These are phyloP conservation scores for Falcaria lacertinaria DNA, from an alignment of 2,888 invertebrate species.

Conservation along the genomic window DNA sequence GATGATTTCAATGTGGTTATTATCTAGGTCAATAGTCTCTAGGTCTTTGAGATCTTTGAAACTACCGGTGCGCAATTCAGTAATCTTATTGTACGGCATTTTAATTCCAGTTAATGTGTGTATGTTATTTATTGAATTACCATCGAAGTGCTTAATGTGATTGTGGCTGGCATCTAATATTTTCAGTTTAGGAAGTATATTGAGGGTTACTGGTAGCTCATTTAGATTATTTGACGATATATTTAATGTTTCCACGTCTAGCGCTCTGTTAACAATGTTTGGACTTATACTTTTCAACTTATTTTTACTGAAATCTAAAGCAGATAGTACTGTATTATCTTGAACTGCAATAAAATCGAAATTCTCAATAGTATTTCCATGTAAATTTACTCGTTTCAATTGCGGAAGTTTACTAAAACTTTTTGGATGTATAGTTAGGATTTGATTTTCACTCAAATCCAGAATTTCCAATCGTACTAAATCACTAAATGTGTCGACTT, in stretches of 20 bases:
- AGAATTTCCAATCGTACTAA: slow-evolving; percentile 84
- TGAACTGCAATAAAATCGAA: slow-evolving; percentile 84
- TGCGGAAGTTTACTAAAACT: slow-evolving; percentile 82
- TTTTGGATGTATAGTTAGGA: slow-evolving; percentile 82
- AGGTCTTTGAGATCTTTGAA: slow-evolving; percentile 86
- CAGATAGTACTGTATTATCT: slow-evolving; percentile 81
- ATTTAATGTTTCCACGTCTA: slow-evolving; percentile 86
- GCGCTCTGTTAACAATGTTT: slow-evolving; percentile 80
- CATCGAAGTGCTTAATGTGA: slow-evolving; percentile 84
- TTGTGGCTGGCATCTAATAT: slow-evolving; percentile 89
- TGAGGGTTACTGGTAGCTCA: slow-evolving; percentile 85
- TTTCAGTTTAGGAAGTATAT: slow-evolving; percentile 83
- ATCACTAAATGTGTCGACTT: slow-evolving; percentile 85
- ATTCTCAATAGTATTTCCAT: slow-evolving; percentile 86
- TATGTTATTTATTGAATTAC: slow-evolving; percentile 84
- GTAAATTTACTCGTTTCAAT: slow-evolving; percentile 85
- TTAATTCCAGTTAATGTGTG: slow-evolving; percentile 85
- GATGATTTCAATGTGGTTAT: slow-evolving; percentile 87
- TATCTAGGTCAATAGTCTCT: slow-evolving; percentile 87
- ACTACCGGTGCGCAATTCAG: slow-evolving; percentile 84
- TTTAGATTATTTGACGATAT: slow-evolving; percentile 88
- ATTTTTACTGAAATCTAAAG: slow-evolving; percentile 87
- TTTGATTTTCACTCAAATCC: slow-evolving; percentile 87
- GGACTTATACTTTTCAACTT: slow-evolving; percentile 84
- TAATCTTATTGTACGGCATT: slow-evolving; percentile 86